Conservation (phyloP, 2,797 vertebrate genomes). For the Nyctalus aviator region DNA sequence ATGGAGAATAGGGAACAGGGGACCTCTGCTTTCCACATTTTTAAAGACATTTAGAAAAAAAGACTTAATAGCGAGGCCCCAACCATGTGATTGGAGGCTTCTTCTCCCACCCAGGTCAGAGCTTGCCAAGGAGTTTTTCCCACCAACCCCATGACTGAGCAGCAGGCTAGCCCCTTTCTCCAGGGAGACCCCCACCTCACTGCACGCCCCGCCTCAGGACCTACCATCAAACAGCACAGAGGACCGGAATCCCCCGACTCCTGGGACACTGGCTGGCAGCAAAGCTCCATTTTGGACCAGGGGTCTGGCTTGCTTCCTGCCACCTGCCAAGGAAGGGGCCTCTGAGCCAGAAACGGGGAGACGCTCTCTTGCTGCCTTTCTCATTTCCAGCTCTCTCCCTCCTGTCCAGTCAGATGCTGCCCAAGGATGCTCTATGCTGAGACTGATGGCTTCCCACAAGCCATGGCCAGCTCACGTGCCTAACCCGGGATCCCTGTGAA, state of each 20-base stretch:
- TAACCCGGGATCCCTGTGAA: background rate
- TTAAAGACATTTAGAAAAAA: slow-evolving; percentile 4
- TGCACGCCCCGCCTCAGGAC: fast-evolving
- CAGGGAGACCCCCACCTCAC: background rate
- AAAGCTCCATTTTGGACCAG: background rate
- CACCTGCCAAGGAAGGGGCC: background rate
- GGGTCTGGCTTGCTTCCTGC: background rate
- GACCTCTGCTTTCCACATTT: background rate
- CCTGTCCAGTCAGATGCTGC: background rate
- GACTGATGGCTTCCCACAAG: background rate
- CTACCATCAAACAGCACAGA: background rate
- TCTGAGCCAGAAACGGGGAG: background rate
- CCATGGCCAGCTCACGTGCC: background rate
- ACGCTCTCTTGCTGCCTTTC: background rate
- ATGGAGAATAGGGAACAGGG: background rate
- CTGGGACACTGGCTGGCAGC: background rate
- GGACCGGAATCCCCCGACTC: background rate
- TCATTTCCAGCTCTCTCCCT: background rate
- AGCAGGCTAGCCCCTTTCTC: background rate
- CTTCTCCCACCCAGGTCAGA: background rate
- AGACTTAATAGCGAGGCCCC: background rate
- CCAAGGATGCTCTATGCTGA: background rate
- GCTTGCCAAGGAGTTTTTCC: background rate
- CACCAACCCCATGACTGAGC: background rate
- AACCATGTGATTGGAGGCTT: background rate